These are phyloP conservation scores for Hyppa rectilinea DNA, from an alignment of 2,888 invertebrate genomes.

Conservation along the genomic window DNA sequence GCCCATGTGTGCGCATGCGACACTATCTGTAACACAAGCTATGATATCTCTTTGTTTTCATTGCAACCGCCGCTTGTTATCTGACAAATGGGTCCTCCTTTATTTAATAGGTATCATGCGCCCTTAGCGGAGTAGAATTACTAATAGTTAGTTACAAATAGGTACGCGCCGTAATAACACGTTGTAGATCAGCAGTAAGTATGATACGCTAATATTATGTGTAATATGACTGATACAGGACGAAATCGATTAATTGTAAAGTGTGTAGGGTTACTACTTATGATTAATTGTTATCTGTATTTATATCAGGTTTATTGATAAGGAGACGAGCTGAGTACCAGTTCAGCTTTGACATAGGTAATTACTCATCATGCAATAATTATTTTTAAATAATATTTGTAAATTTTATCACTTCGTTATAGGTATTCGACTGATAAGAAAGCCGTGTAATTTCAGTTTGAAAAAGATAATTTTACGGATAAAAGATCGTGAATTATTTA, in stretches of 20 bases:
- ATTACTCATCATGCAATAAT: conserved; percentile 7
- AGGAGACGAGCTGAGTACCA: conserved; percentile 3
- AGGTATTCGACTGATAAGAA: conserved; percentile 15
- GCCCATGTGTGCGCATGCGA: conserved; percentile 53
- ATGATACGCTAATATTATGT: conserved; percentile 20
- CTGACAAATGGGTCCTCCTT: conserved; percentile 77
- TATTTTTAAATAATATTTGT: conserved; percentile 25
- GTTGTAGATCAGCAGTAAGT: conserved; percentile 12
- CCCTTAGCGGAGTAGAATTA: conserved; percentile 57
- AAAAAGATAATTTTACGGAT: conserved; percentile 22
- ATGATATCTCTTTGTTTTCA: conserved; percentile 85
- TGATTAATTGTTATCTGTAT: conserved; percentile 34
- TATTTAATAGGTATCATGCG: conserved; percentile 77
- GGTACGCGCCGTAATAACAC: conserved; percentile 33
- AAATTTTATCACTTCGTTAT: conserved; percentile 12
- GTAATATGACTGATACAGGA: conserved; percentile 32
- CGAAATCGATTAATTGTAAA: conserved; percentile 40
- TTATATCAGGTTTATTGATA: conserved; percentile 30
- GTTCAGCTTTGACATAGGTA: not conserved
- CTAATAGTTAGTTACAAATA: conserved; percentile 43
- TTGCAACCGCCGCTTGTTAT: conserved; percentile 79
- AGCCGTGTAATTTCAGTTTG: conserved; percentile 6
- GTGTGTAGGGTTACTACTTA: conserved; percentile 11
- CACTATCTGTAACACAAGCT: conserved; percentile 73
- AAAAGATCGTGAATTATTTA: conserved; percentile 11